Base-by-base conservation (phyloP, 2,113 vertebrate genomes). In the Syngnathus floridae region DNA sequence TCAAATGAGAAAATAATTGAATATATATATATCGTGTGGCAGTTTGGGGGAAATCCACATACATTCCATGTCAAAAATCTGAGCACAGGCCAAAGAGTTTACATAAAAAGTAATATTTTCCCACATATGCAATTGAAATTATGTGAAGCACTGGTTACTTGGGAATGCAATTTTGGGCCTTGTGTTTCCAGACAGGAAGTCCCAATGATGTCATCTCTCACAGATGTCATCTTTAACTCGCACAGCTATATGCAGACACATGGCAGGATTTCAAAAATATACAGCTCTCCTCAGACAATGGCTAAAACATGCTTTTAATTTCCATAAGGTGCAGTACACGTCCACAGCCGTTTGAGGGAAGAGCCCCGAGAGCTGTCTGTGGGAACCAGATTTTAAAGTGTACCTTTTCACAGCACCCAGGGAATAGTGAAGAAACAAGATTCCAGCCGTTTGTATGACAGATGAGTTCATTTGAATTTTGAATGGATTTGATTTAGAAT, bases 221-320 rank as follows among this genome's bases (percentile, higher is more conserved):
- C 22, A 64, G 67, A 73, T 69, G 76, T 79, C 73, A 62, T 14
- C 31, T 64, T 38, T 64, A 79, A 77, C 70, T 59, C 74, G 14
- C 22, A 17, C 56, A 19, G 2, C 40, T 38, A 21, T n/a, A 36
- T 13, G 26, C 19, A 59, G 67, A 54, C 72, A 57, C 11, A n/a
- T 40, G 19, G 72, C 67, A 56, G 48, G 62, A 81, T 86, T 77
- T 63, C 52, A 70, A 80, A 82, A 83, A 69, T 80, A 80, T 37
- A 71, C 71, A 66, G 26, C 7, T 37, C 1, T 56, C 45, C 51
- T 49, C 49, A 52, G 52, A 55, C 51, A 35, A 81, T 72, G 49
- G 72, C 62, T 68, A 65, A 81, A 84, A 81, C 77, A 79, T 26
- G 68, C 68, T 49, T 72, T 71, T 46, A 57, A 61, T 62, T 69